Base-by-base conservation (phyloP, 2,888 invertebrate genomes). In the Drosophila demipolita region DNA sequence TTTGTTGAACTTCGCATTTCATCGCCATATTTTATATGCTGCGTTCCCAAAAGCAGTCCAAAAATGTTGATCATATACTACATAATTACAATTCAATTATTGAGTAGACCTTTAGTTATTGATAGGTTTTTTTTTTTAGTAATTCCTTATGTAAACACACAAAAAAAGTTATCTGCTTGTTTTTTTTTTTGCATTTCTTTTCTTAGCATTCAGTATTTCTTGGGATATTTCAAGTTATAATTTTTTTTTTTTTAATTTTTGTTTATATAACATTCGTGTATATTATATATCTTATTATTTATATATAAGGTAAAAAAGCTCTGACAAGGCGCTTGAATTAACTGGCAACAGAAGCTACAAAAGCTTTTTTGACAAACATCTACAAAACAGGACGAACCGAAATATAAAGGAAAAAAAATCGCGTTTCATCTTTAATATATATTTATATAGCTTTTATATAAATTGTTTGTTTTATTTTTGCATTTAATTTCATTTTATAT, bases 331-430 rank as follows among this genome's bases (percentile, higher is more conserved):
- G 83, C 78, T 83, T 83, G 83, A 64, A 75, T 80, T 83, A 82
- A 83, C 77, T 82, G 80, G 83, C 85, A 86, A 86, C 87, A 86
- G 72, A 84, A 84, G 87, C 87, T 81, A 85, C 79, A 86, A 77
- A 83, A 85, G 84, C 84, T 86, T 84, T 79, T 84, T 81, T 79
- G 64, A 80, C 81, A 73, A 81, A 81, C 62, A 60, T 73, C 76
- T 76, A 79, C 59, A 79, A 68, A 68, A 69, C 33, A 69, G 61
- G 61, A 71, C n/a, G 15, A 66, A 70, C 11, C 36, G 42, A 40
- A 57, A 48, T 33, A 0, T 50, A 54, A 42, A 48, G 45, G 8
- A 15, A 42, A 26, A 61, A 58, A 54, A 45, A 58, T 54, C 29
- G 54, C 26, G n/a, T 48, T 58, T 57, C 17, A 29, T 48, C 36